Evolutionary conservation across 1,140 invertebrate genomes (phyloP), one percentile per base, ranked within the genome.

Genomic region (Zaprionus lachaisei): DNA sequence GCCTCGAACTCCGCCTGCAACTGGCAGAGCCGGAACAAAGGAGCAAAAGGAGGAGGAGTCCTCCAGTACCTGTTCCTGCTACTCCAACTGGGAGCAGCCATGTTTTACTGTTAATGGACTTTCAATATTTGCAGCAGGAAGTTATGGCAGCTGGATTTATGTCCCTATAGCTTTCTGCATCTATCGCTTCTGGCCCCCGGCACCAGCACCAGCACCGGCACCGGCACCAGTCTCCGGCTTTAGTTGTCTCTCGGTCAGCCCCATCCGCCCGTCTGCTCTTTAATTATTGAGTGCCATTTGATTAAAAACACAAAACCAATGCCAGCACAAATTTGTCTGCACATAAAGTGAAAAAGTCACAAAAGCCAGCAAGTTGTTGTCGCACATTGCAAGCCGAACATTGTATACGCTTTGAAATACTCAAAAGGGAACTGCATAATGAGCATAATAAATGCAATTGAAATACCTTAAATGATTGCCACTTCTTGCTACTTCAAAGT

Each of bases 101-200:
- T 89, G 79, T 84, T 90, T 89, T 81, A 81, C 85, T 90, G 85
- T 89, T 89, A 89, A 89, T 89, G 85, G 85, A 89, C 81, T 89
- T 89, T 89, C 85, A 65, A 89, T 89, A 90, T 89, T 85, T 85
- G 76, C 81, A 69, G 72, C 71, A 90, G 84, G 85, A 89, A 89
- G 84, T 89, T 89, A 89, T 89, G 84, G 73, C 85, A 90, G 81
- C 62, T 74, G 79, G 82, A 89, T 89, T 89, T 89, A 89, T 81
- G 85, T 82, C 67, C 66, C 74, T 22, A 28, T 37, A 61, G 73
- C 26, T 72, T 60, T 37, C 55, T 76, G 67, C 62, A 65, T 61
- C 69, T 65, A 72, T 44, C 62, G 37, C 51, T n/a, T 56, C 56
- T 73, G 49, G 47, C 69, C 20, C 0, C 4, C 20, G 11, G 20